Base-by-base conservation (phyloP, 2,797 vertebrate species). In the Moxostoma hubbsi region DNA sequence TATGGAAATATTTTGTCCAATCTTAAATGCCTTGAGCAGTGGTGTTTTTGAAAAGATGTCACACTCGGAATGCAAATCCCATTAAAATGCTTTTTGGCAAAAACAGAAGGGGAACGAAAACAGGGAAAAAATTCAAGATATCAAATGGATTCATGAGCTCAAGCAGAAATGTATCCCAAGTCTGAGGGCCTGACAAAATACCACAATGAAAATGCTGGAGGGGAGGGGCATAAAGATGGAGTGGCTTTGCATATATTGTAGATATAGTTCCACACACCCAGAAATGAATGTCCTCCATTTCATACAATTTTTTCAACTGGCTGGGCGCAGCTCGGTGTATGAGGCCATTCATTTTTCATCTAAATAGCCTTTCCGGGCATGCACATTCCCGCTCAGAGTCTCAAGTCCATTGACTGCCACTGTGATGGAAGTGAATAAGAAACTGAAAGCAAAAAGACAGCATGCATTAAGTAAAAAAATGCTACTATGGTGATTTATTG, bases 401-500 rank as follows among this genome's bases (percentile, higher is more conserved):
- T 16, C 71, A 68, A 63, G 77, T 75, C 74, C 79, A 85, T 81
- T 78, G 79, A 86, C 77, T 82, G 64, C 47, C 66, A 65, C 74
- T 49, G 66, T 87, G 86, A 89, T 86, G 85, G 85, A 81, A 77
- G 75, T 79, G 80, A 89, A 86, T 87, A 78, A 86, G 81, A 69
- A 71, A 55, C 64, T 75, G 54, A 18, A 45, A 16, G 82, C 67
- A 63, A 55, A 43, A 78, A 13, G 81, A 75, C 9, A 59, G 82
- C 69, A 61, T 36, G 49, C 70, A 86, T 87, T 83, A 83, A 88
- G 90, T 87, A 90, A 92, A 89, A 92, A 92, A 84, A 93, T 91
- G 86, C 87, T 90, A 84, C 90, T 89, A 64, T 86, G 61, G 82
- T 92, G 86, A 92, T 93, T 92, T 90, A 93, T 92, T 92, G 89